Conservation (phyloP, 1,140 invertebrate species). For the Elymnias hypermnestra region DNA sequence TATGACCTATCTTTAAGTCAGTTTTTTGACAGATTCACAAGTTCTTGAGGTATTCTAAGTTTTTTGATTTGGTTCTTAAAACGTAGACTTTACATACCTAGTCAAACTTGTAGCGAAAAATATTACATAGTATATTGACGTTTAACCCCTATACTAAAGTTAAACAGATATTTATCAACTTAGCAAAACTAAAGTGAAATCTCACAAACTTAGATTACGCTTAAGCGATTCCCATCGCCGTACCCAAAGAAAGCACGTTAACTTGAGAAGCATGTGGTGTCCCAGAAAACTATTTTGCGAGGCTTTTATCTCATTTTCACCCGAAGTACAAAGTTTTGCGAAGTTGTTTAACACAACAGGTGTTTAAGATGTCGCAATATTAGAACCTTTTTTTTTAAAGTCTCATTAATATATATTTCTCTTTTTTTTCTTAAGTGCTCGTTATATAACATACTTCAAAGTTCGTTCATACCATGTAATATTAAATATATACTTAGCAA, state of each 20-base stretch:
- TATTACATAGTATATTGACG: too few species aligned
- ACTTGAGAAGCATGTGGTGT: slow-evolving; percentile 63
- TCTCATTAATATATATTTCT: slow-evolving; percentile 11
- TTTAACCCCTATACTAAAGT: too few species aligned
- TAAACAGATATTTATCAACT: not conserved
- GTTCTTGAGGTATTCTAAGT: too few species aligned
- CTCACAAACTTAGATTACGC: slow-evolving; percentile 6
- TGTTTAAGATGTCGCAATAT: slow-evolving; percentile 52
- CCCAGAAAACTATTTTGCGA: slow-evolving; percentile 68
- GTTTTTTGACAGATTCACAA: too few species aligned
- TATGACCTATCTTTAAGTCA: too few species aligned
- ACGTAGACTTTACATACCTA: too few species aligned
- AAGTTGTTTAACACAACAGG: slow-evolving; percentile 66
- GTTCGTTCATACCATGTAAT: slow-evolving; percentile 3
- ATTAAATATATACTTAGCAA: not conserved
- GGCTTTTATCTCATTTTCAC: slow-evolving; percentile 70
- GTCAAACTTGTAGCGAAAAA: too few species aligned
- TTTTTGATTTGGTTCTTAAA: too few species aligned
- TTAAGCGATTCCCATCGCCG: slow-evolving; percentile 13
- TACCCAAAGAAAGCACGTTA: slow-evolving; percentile 45
- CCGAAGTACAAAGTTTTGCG: slow-evolving; percentile 65
- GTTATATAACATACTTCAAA: not conserved
- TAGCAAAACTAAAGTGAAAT: slow-evolving; percentile 4
- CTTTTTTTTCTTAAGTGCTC: slow-evolving; percentile 2
- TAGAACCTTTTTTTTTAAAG: slow-evolving; percentile 45